Evolutionary conservation across 2,888 invertebrate species (phyloP).

Genomic region (Flexamia atlantica): DNA sequence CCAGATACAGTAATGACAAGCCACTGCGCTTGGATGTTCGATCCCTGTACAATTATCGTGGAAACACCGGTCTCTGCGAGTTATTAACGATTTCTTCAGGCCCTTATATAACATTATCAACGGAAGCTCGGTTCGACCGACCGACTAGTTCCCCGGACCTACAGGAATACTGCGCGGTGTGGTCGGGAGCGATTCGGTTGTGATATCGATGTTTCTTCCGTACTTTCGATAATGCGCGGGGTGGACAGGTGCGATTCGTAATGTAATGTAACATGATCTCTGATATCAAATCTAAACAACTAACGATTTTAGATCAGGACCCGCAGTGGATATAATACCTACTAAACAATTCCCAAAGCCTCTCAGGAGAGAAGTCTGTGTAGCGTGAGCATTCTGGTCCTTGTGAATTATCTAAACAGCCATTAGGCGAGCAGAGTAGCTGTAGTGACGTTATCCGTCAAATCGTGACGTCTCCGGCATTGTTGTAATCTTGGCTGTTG

Average conservation of each 20-base stretch:
- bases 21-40: neutral
- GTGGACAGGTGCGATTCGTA: no score
- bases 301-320: no score
- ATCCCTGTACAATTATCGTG: neutral
- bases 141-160: neutral
- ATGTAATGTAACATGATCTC: no score
- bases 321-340: neutral
- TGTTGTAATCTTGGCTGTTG: no score
- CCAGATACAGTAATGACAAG: neutral
- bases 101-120: constrained; percentile 53
- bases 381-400: neutral
- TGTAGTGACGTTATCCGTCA: neutral
- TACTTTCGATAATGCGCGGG: no score
- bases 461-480: neutral
- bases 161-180: neutral
- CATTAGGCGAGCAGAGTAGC: neutral
- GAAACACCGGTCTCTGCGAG: constrained; percentile 9
- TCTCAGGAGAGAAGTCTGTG: neutral
- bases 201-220: no score
- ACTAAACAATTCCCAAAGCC: neutral
- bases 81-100: constrained; percentile 47
- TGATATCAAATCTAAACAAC: no score
- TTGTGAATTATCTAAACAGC: constrained; percentile 13
- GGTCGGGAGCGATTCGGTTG: no score
- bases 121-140: neutral